phyloP scores from a whole-genome alignment of 2,888 invertebrate species.

The Iselma pallidipennis region DNA sequence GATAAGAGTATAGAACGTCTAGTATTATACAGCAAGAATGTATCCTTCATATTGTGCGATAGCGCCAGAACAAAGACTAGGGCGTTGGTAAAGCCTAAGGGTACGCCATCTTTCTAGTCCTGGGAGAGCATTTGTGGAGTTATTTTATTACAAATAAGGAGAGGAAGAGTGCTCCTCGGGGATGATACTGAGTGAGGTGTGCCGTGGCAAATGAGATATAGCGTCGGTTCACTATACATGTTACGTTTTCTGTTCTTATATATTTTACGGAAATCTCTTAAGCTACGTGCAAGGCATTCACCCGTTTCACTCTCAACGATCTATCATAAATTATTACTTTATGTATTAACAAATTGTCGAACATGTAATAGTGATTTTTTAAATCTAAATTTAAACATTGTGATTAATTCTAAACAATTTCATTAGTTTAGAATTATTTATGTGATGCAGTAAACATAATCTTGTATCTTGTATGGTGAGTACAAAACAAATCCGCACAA shows the following conservation, averaged over 20 bases:
- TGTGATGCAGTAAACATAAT: background rate
- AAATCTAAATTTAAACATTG: no score
- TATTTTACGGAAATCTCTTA: slow-evolving; percentile 39
- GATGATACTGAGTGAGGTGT: slow-evolving; percentile 53
- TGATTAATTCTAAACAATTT: no score
- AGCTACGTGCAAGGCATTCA: slow-evolving; percentile 33
- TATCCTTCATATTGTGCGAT: slow-evolving; percentile 20
- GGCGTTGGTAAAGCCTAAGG: slow-evolving; percentile 44
- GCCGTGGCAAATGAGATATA: slow-evolving; percentile 55
- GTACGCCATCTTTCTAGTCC: slow-evolving; percentile 54
- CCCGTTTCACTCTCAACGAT: slow-evolving; percentile 12
- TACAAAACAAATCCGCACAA: slow-evolving; percentile 27
- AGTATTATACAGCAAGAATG: background rate
- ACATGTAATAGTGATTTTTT: no score
- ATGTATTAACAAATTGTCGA: slow-evolving; percentile 24
- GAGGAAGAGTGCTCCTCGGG: slow-evolving; percentile 55
- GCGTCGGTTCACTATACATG: slow-evolving; percentile 40
- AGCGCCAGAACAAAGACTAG: slow-evolving; percentile 44
- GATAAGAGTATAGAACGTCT: slow-evolving; percentile 23
- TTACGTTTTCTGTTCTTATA: slow-evolving; percentile 31
- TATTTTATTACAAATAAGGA: slow-evolving; percentile 59
- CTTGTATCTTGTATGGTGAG: no score
- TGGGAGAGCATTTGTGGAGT: slow-evolving; percentile 56
- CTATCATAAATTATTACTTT: slow-evolving; percentile 19
- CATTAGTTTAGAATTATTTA: no score